Evolutionary conservation across 2,113 vertebrate species (phyloP), one percentile per base, ranked within the genome.

Genomic region (Heterotilapia buettikoferi): DNA sequence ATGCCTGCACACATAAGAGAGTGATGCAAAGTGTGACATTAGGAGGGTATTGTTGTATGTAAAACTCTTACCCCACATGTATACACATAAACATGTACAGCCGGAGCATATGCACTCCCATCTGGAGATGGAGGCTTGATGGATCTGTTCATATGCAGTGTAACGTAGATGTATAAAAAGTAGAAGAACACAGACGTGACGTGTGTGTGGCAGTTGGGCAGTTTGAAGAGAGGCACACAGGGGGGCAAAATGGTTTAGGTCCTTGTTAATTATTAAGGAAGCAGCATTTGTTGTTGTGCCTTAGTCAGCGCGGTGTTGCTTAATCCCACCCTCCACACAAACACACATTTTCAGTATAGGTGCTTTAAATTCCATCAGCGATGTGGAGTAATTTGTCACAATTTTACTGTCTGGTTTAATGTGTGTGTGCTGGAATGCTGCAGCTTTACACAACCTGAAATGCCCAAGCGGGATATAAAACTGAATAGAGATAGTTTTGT

Each of bases 261-360:
- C 52, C 84, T 86, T 89, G 85, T 94, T 92, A 93, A 94, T 94
- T 94, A 95, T 93, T 94, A 88, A 94, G 88, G 84, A 71, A 79
- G 83, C 85, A 91, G 84, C 76, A 78, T 83, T 87, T 86, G 84
- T 82, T 90, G 79, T 78, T 68, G 52, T 92, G 90, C 86, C 76
- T 78, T 4, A 38, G 86, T 95, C 92, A 94, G 89, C 76, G 78
- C 33, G 40, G 82, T 88, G 82, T 90, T 68, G 89, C 43, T 85
- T 84, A 52, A 81, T 19, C 53, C 43, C 68, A 68, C 80, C 6
- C 8, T 21, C 40, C 45, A 36, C 18, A 36, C 54, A 86, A 10
- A 89, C 80, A 66, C 61, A 54, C 43, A 56, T 29, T 78, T 78
- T 78, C 45, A 76, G 79, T 26, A 38, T 50, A 68, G 13, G 50